Base-by-base conservation (phyloP, 2,113 vertebrate genomes). In the Apteryx mantelli region DNA sequence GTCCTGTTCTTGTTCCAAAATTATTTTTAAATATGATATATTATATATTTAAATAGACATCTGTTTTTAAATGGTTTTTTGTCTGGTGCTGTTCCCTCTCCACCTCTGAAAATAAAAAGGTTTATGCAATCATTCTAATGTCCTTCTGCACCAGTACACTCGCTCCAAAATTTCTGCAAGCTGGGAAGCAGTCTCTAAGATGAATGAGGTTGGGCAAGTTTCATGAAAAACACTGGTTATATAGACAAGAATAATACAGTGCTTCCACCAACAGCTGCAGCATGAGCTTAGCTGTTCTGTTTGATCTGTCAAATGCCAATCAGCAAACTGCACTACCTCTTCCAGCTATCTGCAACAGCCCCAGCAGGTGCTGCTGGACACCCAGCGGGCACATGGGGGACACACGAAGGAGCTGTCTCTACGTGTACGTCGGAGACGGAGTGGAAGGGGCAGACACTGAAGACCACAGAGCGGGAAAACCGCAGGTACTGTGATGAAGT, bases 141-240 rank as follows among this genome's bases (percentile, higher is more conserved):
- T 60, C 56, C 30, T 60, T 19, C 56, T 60, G 56, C 10, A 91
- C 24, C 64, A 80, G 24, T 40, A 81, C 12, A 91, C 30, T 58
- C 50, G 76, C 42, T 82, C 61, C 24, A 76, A 68, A 30, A 44
- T 24, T 53, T 86, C 36, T 4, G 13, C 81, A 92, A 91, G 52
- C 52, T 76, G 85, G 56, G n/a, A 76, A 76, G 78, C 32, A 79
- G 32, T n/a, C 25, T 95, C 75, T 74, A 89, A 91, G 66, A 95
- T 9, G 91, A 96, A 95, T 38, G 82, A 17, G 4, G 19, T 76
- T 40, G 36, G 12, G 7, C 18, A 82, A 91, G 25, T 61, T 94
- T 80, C 66, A 94, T 5, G 24, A 88, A 94, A 86, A 94, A 60
- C 6, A 42, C 21, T 1, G 7, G 85, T 82, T 58, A 91, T 26